Conservation (phyloP, 2,888 invertebrate genomes). For the Caenorhabditis auriculariae region DNA sequence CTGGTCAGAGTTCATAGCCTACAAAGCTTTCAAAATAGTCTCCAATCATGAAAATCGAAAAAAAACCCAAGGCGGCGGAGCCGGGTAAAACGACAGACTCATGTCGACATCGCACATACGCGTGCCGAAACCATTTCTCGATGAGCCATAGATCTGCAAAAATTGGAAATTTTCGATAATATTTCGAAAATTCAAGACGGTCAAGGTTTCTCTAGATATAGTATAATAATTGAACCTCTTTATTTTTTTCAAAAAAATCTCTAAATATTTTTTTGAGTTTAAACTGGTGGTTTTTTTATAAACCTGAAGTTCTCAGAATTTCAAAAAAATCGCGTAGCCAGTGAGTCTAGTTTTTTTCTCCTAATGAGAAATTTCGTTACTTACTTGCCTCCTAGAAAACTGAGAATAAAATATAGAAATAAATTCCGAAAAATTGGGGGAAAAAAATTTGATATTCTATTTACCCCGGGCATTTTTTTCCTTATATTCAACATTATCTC, state of each 20-base stretch:
- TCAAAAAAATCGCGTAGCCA: no score
- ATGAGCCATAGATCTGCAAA: slow-evolving; percentile 71
- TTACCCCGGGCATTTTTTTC: no score
- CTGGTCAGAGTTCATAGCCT: slow-evolving; percentile 22
- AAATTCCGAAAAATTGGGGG: no score
- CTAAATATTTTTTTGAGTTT: neutral
- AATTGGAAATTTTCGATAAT: slow-evolving; percentile 14
- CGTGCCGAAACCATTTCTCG: slow-evolving; percentile 71
- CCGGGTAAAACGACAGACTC: slow-evolving; percentile 68
- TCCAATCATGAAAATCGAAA: neutral
- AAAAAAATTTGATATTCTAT: no score
- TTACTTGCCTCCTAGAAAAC: no score
- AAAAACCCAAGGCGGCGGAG: slow-evolving; percentile 43
- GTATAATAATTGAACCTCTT: neutral
- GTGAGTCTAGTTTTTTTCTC: no score
- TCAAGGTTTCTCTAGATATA: neutral
- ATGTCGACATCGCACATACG: slow-evolving; percentile 70
- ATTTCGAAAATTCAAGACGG: neutral
- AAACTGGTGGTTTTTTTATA: neutral
- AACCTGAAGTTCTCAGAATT: no score
- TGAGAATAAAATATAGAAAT: no score
- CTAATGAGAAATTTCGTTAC: no score
- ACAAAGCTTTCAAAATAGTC: neutral
- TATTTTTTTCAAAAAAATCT: neutral
- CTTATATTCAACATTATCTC: no score